These are phyloP conservation scores for Synodontis membranacea DNA, from an alignment of 2,113 vertebrate genomes.

Conservation along the genomic window DNA sequence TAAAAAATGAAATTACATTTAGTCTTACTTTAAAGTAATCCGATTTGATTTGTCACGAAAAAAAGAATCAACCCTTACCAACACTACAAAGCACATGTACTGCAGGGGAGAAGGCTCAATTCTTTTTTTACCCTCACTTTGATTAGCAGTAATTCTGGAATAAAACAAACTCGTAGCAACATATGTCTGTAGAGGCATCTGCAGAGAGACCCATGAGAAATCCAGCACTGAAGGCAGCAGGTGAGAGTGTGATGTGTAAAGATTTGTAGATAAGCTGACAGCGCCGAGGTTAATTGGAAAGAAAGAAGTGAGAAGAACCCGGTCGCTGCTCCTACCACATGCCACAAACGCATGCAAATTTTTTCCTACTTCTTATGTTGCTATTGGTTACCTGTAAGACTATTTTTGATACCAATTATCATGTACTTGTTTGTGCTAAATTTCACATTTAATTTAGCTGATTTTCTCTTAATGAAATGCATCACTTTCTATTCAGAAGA, in stretches of 20 bases:
- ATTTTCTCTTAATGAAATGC: neutral
- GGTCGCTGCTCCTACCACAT: conserved; percentile 31
- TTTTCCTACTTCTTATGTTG: conserved; percentile 62
- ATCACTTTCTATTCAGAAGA: neutral
- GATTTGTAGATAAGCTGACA: conserved; percentile 40
- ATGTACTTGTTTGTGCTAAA: conserved; percentile 63
- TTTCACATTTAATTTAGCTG: conserved; percentile 51
- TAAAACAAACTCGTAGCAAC: neutral
- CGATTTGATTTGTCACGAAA: neutral
- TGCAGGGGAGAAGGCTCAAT: neutral
- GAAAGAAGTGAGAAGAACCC: conserved; percentile 42
- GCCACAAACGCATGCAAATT: conserved; percentile 35
- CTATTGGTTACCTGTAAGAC: conserved; percentile 72
- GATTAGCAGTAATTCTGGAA: neutral
- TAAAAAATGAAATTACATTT: neutral
- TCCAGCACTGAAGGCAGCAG: conserved; percentile 13
- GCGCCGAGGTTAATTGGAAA: conserved; percentile 52
- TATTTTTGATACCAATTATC: conserved; percentile 68
- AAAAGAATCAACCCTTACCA: neutral
- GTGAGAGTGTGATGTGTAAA: conserved; percentile 37
- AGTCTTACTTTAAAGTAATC: neutral
- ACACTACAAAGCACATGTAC: neutral
- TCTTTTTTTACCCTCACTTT: neutral
- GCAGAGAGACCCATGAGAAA: neutral
- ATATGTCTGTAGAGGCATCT: neutral